Percentiles rank a stretch among this genome's conserved stretches.
These are phyloP conservation scores for Odontamblyopus rebecca DNA, from an alignment of 2,797 vertebrate species.

Conservation along the genomic window DNA sequence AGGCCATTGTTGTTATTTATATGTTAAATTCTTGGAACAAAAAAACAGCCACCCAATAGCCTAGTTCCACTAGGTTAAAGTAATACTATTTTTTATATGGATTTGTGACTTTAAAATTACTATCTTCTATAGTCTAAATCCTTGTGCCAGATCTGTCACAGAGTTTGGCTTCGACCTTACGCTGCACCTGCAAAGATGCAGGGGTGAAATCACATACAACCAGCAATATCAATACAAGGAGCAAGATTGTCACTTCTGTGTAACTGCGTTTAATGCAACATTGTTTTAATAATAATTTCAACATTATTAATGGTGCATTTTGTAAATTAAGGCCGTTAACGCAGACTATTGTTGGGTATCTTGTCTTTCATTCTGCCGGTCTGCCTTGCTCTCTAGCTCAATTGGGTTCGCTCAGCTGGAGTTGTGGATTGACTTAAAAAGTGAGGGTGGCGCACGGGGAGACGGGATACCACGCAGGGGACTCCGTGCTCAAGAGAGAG, in stretches of 20 bases:
- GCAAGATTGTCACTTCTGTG: neutral
- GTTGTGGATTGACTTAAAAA: conserved; percentile 73
- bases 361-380: conserved; percentile 17
- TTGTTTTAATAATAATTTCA: conserved; percentile 1
- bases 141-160: conserved; percentile 48
- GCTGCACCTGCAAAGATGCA: conserved; percentile 37
- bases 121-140: conserved; percentile 16
- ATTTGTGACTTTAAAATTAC: neutral
- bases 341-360: neutral
- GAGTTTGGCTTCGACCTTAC: conserved; percentile 52
- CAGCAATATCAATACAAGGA: conserved; percentile 23
- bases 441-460: conserved; percentile 71
- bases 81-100: neutral
- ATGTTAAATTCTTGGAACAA: neutral
- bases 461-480: conserved; percentile 60
- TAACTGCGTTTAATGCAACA: neutral
- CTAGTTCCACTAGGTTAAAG: neutral
- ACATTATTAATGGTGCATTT: neutral
- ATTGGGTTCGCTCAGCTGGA: conserved; percentile 66
- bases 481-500: conserved; percentile 55
- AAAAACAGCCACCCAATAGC: neutral
- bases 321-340: neutral
- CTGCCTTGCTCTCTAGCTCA: conserved; percentile 27
- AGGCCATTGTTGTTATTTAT: neutral
- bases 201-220: conserved; percentile 20